These are phyloP conservation scores for Chironomus striatipennis DNA, from an alignment of 1,140 invertebrate genomes.

Conservation along the genomic window DNA sequence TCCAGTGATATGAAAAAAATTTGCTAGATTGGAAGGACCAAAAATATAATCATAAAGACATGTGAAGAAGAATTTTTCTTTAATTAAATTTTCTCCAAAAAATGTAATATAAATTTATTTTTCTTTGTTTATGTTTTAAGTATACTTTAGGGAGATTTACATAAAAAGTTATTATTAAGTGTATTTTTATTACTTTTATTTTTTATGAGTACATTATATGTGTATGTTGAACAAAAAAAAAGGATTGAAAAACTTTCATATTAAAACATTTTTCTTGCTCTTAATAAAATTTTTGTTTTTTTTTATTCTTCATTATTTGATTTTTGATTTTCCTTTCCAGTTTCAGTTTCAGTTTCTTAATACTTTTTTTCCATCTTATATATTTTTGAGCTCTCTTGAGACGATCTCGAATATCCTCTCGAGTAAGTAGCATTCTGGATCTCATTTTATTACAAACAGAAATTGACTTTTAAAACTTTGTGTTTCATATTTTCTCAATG, in stretches of 20 bases:
- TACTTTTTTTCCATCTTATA: background rate
- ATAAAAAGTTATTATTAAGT: constrained; percentile 15
- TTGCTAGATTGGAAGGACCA: constrained; percentile 5
- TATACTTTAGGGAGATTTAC: background rate
- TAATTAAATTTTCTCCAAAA: no score
- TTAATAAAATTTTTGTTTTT: background rate
- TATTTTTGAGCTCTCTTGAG: background rate
- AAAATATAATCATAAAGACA: background rate
- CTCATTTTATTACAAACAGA: no score
- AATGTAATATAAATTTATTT: no score
- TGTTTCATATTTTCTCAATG: no score
- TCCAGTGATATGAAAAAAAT: constrained; percentile 5
- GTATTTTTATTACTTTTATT: background rate
- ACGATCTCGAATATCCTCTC: background rate
- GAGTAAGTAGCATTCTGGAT: background rate
- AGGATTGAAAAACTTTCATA: constrained; percentile 16
- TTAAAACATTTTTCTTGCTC: constrained; percentile 14
- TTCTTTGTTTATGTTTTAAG: constrained; percentile 14
- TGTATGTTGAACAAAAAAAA: constrained; percentile 17
- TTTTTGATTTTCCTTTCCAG: background rate
- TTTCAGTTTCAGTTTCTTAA: no score
- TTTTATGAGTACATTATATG: background rate
- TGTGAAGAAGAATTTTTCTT: no score
- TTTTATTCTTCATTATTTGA: background rate
- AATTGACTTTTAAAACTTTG: no score